Base-by-base conservation (phyloP, 2,113 vertebrate species). In the Larimichthys crocea region DNA sequence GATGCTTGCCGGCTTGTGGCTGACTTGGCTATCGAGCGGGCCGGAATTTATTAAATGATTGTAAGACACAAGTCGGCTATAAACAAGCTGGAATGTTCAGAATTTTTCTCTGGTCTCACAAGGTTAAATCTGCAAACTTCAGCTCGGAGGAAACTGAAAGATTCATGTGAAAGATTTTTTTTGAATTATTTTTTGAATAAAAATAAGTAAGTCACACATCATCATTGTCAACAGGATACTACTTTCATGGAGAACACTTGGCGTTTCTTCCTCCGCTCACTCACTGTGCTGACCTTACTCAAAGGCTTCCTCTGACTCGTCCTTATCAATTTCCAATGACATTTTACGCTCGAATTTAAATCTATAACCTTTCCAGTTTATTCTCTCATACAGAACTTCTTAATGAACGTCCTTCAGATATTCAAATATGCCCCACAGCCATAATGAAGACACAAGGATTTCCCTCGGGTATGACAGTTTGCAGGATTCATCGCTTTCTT, bases 401-500 rank as follows among this genome's bases (percentile, higher is more conserved):
- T 92, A 90, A 93, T 92, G 88, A 92, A 90, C 44, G 84, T 86
- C 93, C 91, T 92, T 92, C 91, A 86, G 82, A 89, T 91, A 93
- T 94, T 92, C 88, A 92, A 92, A 93, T 90, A 52, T 78, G 74
- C 63, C 90, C 83, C 72, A 57, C 74, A 88, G 85, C 74, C 80
- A 66, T 92, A 92, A 92, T 93, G 90, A 91, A 94, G 89, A 92
- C 90, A 79, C 84, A n/a, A 55, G 90, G 73, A 93, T 91, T 90
- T 88, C 92, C 90, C 92, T 56, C 0, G 89, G 85, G 92, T 76
- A 19, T 2, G 63, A 61, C 84, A 85, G 76, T 91, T 90, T 88
- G 86, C 77, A 61, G 83, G 85, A 91, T 80, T 85, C 84, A 66
- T 76, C 8, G 69, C 81, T 74, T 86, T 85, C 82, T 80, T 84